Evolutionary conservation across 2,797 vertebrate species (phyloP), one percentile per base, ranked within the genome.

Genomic region (Lophius americanus): DNA sequence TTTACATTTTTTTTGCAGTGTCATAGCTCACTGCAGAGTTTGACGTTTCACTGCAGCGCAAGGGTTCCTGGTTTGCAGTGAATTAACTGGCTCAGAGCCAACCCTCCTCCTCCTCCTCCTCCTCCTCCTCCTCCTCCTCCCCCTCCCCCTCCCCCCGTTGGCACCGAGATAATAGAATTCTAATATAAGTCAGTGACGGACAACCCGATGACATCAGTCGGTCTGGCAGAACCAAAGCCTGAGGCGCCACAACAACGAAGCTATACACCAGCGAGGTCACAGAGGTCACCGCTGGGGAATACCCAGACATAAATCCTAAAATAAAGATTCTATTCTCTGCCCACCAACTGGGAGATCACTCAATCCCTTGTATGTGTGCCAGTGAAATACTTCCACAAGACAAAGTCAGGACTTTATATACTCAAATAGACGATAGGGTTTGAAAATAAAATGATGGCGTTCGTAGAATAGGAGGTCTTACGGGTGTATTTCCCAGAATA

Each of bases 161-260:
- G 84, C 80, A 75, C 60, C 57, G 35, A 75, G 41, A 88, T 76
- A 86, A 78, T 85, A 64, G 70, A 78, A 84, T 83, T 85, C 70
- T 73, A 70, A 75, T 83, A 76, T 62, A 76, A 74, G 47, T 84
- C 81, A 61, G 70, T 52, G 46, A 63, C 59, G 76, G 71, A 23
- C 23, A 23, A 23, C 68, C 71, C 59, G 39, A 54, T 86, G 79
- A 79, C 81, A 83, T 80, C 76, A 79, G 76, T 62, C 64, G 51
- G 73, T 63, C 47, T 79, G 67, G 67, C 66, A 64, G 69, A 80
- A 67, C 56, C 53, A 38, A 66, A 55, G 65, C 69, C 47, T 23
- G 2, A 42, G 70, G 65, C 65, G 36, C 60, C 49, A 1, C 51
- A 59, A 57, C 70, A 56, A 73, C 57, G 51, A 33, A 49, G 63